These are phyloP conservation scores for Holacanthella duospinosa DNA, from an alignment of 2,888 invertebrate species.

Conservation along the genomic window DNA sequence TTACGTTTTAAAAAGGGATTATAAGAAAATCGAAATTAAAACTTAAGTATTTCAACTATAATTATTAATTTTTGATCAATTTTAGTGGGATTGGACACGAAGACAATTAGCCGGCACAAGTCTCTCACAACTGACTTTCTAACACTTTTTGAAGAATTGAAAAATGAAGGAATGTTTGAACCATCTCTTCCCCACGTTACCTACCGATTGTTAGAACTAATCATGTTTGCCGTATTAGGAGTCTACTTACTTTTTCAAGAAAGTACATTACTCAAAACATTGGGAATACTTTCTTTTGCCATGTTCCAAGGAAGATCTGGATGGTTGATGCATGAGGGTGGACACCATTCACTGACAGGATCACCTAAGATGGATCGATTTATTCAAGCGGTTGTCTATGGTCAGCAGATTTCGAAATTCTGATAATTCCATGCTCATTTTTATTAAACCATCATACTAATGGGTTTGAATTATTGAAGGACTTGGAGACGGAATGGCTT, in stretches of 20 bases:
- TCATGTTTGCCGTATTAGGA: conserved; percentile 22
- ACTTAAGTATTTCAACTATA: neutral
- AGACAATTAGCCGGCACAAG: conserved; percentile 23
- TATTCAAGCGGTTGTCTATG: conserved; percentile 29
- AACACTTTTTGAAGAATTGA: conserved; percentile 26
- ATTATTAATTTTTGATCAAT: neutral
- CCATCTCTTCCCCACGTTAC: conserved; percentile 29
- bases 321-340: conserved; percentile 35
- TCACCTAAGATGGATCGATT: conserved; percentile 30
- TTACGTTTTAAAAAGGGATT: too few relatives aligned
- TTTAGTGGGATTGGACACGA: conserved; percentile 16
- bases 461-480: conserved; percentile 22
- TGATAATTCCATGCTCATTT: neutral
- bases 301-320: conserved; percentile 31
- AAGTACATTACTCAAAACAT: conserved; percentile 11
- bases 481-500: conserved; percentile 32
- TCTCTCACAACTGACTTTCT: conserved; percentile 31
- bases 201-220: conserved; percentile 25
- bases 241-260: conserved; percentile 23
- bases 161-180: conserved; percentile 30
- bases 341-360: conserved; percentile 35
- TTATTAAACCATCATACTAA: neutral
- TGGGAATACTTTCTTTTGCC: conserved; percentile 32
- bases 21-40: neutral
- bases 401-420: conserved; percentile 14